These are phyloP conservation scores for Amyelois transitella DNA, from an alignment of 1,140 invertebrate species.

Conservation along the genomic window DNA sequence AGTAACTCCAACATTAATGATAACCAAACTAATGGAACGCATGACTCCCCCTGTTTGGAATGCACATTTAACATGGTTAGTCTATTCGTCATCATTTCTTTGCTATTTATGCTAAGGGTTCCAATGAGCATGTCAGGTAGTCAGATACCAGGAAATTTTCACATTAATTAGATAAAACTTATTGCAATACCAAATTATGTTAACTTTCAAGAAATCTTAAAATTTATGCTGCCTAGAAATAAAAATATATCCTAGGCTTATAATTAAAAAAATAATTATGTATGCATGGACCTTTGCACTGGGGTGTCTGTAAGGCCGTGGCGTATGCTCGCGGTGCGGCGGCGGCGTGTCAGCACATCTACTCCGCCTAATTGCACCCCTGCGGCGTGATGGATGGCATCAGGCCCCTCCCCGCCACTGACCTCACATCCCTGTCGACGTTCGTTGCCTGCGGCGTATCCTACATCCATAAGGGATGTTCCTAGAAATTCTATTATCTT, in stretches of 20 bases:
- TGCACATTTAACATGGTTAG: slow-evolving; percentile 3
- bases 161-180: neutral
- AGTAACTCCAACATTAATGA: slow-evolving; percentile 18
- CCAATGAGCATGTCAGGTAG: neutral
- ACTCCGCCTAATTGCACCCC: slow-evolving; percentile 62
- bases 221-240: too few relatives aligned
- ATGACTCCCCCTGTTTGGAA: slow-evolving; percentile 21
- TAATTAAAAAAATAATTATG: slow-evolving; percentile 11
- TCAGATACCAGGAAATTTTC: neutral
- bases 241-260: neutral
- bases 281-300: slow-evolving; percentile 11
- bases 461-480: slow-evolving; percentile 64
- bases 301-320: slow-evolving; percentile 37
- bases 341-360: slow-evolving; percentile 29
- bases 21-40: slow-evolving; percentile 20
- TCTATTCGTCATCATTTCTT: neutral
- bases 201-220: too few relatives aligned
- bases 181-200: too few relatives aligned
- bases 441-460: slow-evolving; percentile 37
- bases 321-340: slow-evolving; percentile 32
- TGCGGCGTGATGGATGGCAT: slow-evolving; percentile 68
- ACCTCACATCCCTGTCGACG: slow-evolving; percentile 20
- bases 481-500: slow-evolving; percentile 70
- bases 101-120: neutral
- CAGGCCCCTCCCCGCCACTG: slow-evolving; percentile 14